A percentile compares a stretch with the other conserved stretches of the same genome.
These are phyloP conservation scores for Babyrousa celebensis DNA, from an alignment of 2,797 vertebrate genomes.

Conservation along the genomic window DNA sequence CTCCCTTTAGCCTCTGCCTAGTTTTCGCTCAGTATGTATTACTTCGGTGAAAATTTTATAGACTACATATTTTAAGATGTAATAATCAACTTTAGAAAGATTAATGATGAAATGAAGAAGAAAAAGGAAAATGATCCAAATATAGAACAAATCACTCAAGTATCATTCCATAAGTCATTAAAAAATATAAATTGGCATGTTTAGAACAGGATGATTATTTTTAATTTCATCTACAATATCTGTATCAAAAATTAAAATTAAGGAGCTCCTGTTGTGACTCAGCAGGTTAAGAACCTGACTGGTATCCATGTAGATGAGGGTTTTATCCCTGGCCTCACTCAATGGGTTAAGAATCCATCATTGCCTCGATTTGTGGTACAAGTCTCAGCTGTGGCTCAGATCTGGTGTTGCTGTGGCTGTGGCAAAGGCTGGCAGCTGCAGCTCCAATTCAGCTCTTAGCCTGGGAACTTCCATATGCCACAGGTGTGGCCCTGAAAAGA, in stretches of 20 bases:
- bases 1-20: neutral
- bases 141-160: slow-evolving; percentile 27
- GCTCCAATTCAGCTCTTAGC: too few relatives aligned
- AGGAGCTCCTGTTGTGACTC: too few relatives aligned
- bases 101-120: slow-evolving; percentile 60
- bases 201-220: neutral
- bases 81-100: slow-evolving; percentile 76
- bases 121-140: slow-evolving; percentile 47
- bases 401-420: too few relatives aligned
- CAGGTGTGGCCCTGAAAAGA: too few relatives aligned
- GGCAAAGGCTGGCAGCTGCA: too few relatives aligned
- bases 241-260: neutral
- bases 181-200: slow-evolving; percentile 36
- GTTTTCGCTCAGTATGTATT: neutral
- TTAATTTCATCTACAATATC: neutral
- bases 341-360: too few relatives aligned
- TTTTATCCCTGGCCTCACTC: too few relatives aligned
- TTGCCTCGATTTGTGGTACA: too few relatives aligned
- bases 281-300: too few relatives aligned
- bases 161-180: slow-evolving; percentile 46
- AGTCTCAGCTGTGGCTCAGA: too few relatives aligned
- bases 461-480: too few relatives aligned
- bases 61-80: slow-evolving; percentile 60
- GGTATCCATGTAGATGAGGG: too few relatives aligned
- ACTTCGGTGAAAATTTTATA: neutral